Base-by-base conservation (phyloP, 2,888 invertebrate genomes). In the Pristionchus entomophagus region DNA sequence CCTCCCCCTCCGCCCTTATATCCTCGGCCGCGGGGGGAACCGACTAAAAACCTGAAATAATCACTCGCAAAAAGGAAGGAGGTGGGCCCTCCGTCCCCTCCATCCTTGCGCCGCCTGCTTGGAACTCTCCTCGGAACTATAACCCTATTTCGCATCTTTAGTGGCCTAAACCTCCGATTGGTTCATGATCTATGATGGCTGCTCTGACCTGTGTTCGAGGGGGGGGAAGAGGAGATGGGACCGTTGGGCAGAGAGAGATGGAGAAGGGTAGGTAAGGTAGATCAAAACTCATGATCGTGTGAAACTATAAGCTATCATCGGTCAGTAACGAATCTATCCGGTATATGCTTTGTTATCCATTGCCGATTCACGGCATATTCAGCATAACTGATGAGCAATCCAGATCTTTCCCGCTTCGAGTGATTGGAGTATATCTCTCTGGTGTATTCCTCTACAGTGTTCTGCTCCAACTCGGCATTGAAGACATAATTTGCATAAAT, bases 41-140 rank as follows among this genome's bases (percentile, higher is more conserved):
- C 53, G 19, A 26, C 53, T 35, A 81, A 81, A 81, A 81, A 81
- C 81, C 81, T 81, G 81, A 81, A 81, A 81, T 81, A 81, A 81
- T 81, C 81, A 81, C 78, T 17, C 49, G 78, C 49, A 45, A 78
- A 78, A 78, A 78, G 49, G 49, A 45, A 49, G 49, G 69, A 35
- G 69, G 38, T 38, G 41, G 69, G 38, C 29, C 29, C n/a, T 5
- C 10, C 3, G 32, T 5, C 78, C 22, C 12, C 8, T n/a, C n/a
- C 12, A 73, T 38, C 73, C 41, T 38, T 69, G 22, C n/a, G 45
- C 78, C 35, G 22, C 41, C 73, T 26, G 29, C 62, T 62, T 69
- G 73, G 29, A 32, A 38, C 41, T 29, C 78, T 78, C 78, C 32
- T 17, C 65, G n/a, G 5, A 65, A 6, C 65, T 10, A 6, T 29